A percentile compares a stretch with the other conserved stretches of the same genome.
Conservation (phyloP, 2,113 vertebrate species). For the Alligator mississippiensis region DNA sequence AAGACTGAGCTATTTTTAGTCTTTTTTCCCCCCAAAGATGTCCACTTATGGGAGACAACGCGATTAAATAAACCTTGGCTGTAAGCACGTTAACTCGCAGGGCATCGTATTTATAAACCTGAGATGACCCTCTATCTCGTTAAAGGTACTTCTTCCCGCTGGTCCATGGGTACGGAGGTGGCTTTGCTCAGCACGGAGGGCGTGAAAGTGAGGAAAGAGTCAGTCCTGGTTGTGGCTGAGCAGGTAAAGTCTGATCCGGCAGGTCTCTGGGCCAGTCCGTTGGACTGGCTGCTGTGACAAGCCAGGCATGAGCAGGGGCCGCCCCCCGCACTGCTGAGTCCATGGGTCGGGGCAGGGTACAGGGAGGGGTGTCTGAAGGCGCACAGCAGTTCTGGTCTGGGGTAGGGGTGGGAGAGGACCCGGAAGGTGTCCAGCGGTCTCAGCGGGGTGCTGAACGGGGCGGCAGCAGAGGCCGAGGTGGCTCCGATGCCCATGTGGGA, state of each 20-base stretch:
- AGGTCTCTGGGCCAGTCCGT: slow-evolving; percentile 85
- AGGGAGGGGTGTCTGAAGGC: slow-evolving; percentile 95
- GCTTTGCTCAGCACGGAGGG: slow-evolving; percentile 96
- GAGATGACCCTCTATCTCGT: slow-evolving; percentile 89
- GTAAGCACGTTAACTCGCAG: slow-evolving; percentile 24
- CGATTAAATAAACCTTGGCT: slow-evolving; percentile 51
- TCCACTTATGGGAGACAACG: slow-evolving; percentile 21
- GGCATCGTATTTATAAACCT: slow-evolving; percentile 52
- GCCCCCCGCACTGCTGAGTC: slow-evolving; percentile 87
- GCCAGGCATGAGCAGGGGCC: slow-evolving; percentile 93
- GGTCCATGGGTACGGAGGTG: slow-evolving; percentile 91
- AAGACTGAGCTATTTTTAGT: slow-evolving; percentile 32
- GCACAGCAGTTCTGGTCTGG: slow-evolving; percentile 95
- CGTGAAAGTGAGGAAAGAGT: slow-evolving; percentile 95
- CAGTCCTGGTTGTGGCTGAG: slow-evolving; percentile 92
- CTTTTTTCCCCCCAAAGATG: neutral
- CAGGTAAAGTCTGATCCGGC: slow-evolving; percentile 93
- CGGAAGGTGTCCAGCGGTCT: slow-evolving; percentile 96
- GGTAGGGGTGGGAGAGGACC: slow-evolving; percentile 95
- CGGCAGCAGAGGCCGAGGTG: slow-evolving; percentile 82
- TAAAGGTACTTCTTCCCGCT: slow-evolving; percentile 96
- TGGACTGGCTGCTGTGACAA: slow-evolving; percentile 90
- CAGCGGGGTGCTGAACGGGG: slow-evolving; percentile 89
- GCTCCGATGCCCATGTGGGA: slow-evolving; percentile 91
- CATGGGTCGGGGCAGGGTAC: slow-evolving; percentile 88